Conservation (phyloP, 2,113 vertebrate species). For the Thymallus thymallus region DNA sequence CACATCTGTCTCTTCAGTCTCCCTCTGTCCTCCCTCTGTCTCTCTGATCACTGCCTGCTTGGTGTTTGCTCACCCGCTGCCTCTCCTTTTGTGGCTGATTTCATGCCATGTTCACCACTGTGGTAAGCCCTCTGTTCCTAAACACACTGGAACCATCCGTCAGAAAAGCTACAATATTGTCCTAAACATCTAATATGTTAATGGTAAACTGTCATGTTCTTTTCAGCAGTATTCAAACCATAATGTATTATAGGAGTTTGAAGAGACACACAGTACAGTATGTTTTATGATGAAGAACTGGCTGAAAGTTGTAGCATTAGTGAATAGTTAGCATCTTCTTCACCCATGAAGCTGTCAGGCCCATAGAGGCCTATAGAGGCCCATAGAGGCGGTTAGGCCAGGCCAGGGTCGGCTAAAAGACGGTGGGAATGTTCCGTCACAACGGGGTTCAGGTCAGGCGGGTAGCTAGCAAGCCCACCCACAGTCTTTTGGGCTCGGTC, state of each 20-base stretch:
- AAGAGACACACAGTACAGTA: not conserved
- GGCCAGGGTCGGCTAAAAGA: slow-evolving; percentile 83
- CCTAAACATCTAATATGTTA: not conserved
- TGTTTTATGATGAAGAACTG: not conserved
- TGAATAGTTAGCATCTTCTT: slow-evolving; percentile 57
- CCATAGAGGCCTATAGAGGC: slow-evolving; percentile 86
- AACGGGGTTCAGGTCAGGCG: slow-evolving; percentile 51
- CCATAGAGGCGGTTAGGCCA: slow-evolving; percentile 83
- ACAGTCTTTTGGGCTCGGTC: slow-evolving; percentile 63
- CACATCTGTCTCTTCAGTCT: slow-evolving; percentile 85
- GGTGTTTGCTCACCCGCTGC: slow-evolving; percentile 84
- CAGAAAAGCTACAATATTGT: not conserved
- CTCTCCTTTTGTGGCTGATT: slow-evolving; percentile 89
- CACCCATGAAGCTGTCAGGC: slow-evolving; percentile 91
- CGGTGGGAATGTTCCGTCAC: slow-evolving; percentile 86
- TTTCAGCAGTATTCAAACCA: not conserved
- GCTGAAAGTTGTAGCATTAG: not conserved
- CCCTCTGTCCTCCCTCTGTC: slow-evolving; percentile 84
- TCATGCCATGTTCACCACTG: slow-evolving; percentile 85
- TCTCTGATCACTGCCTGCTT: slow-evolving; percentile 89
- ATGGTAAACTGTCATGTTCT: not conserved
- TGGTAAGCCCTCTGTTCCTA: slow-evolving; percentile 53
- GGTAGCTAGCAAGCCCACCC: slow-evolving; percentile 76
- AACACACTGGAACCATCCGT: not conserved
- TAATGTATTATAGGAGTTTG: not conserved